Conservation (phyloP, 2,888 invertebrate genomes). For the Nephrocerus scutellatus region DNA sequence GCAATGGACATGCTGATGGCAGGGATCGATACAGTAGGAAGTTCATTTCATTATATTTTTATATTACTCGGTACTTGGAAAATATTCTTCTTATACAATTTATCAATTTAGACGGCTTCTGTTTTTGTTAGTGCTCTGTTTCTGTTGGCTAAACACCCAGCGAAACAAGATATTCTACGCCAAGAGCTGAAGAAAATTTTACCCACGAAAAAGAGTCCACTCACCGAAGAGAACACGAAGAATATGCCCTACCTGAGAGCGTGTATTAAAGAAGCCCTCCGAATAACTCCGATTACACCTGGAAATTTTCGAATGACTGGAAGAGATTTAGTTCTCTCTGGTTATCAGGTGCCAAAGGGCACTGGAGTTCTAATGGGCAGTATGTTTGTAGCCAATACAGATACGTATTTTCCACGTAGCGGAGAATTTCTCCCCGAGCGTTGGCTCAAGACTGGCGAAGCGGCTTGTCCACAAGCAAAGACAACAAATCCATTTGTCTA, state of each 20-base stretch:
- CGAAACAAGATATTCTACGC: slow-evolving; percentile 59
- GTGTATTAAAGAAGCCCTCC: slow-evolving; percentile 66
- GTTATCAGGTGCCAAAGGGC: slow-evolving; percentile 58
- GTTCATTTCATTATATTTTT: no score
- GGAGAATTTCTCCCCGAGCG: slow-evolving; percentile 66
- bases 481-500: slow-evolving; percentile 37
- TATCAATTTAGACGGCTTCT: slow-evolving; percentile 40
- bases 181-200: slow-evolving; percentile 51
- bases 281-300: slow-evolving; percentile 56
- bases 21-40: slow-evolving; percentile 64
- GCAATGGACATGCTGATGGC: slow-evolving; percentile 65
- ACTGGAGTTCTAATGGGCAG: slow-evolving; percentile 70
- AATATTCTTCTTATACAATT: not conserved
- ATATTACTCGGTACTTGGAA: no score
- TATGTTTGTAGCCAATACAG: slow-evolving; percentile 53
- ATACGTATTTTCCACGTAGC: slow-evolving; percentile 58
- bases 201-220: slow-evolving; percentile 37
- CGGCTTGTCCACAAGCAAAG: slow-evolving; percentile 28
- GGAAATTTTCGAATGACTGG: slow-evolving; percentile 55
- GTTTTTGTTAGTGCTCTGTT: slow-evolving; percentile 33
- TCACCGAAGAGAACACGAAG: slow-evolving; percentile 48
- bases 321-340: slow-evolving; percentile 56
- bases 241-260: slow-evolving; percentile 60
- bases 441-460: slow-evolving; percentile 52
- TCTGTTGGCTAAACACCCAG: slow-evolving; percentile 55